phyloP scores from a whole-genome alignment of 37 sponge, comb jelly and placozoan species.

The Beroe forskalii region DNA sequence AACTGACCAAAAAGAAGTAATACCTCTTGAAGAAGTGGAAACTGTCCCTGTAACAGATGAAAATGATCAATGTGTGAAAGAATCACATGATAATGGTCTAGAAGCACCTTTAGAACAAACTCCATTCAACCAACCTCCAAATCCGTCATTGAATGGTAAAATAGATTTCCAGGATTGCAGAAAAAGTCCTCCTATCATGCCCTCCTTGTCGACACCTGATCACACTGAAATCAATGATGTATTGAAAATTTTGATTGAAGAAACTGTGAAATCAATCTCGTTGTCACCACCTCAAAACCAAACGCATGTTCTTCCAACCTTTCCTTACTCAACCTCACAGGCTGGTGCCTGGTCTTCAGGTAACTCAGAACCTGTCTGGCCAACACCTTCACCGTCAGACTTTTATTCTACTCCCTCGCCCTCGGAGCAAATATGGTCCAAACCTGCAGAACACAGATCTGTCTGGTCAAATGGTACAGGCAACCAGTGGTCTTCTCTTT shows the following conservation, averaged over 20 bases:
- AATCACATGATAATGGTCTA: background rate
- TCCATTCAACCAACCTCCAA: background rate
- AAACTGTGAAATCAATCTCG: constrained; percentile 45
- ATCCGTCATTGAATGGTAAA: background rate
- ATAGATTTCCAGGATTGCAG: background rate
- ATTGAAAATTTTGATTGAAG: constrained; percentile 31
- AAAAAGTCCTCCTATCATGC: background rate
- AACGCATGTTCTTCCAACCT: background rate
- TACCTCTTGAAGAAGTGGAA: background rate
- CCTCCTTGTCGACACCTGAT: constrained; percentile 24
- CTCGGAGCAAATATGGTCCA: constrained; percentile 23
- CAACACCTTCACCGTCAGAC: background rate
- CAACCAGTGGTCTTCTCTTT: constrained; percentile 56
- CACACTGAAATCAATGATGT: constrained; percentile 35
- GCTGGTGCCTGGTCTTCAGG: background rate
- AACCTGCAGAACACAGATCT: constrained; percentile 18
- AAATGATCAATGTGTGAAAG: background rate
- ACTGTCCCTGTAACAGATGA: background rate
- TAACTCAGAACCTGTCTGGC: background rate
- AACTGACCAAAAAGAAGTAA: background rate
- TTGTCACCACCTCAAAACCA: constrained; percentile 24
- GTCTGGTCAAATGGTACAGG: constrained; percentile 49
- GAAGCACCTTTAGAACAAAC: background rate
- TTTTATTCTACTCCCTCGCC: background rate
- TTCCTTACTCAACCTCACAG: constrained; percentile 10